phyloP scores from a whole-genome alignment of 2,113 vertebrate species.

The Hymenochirus boettgeri region DNA sequence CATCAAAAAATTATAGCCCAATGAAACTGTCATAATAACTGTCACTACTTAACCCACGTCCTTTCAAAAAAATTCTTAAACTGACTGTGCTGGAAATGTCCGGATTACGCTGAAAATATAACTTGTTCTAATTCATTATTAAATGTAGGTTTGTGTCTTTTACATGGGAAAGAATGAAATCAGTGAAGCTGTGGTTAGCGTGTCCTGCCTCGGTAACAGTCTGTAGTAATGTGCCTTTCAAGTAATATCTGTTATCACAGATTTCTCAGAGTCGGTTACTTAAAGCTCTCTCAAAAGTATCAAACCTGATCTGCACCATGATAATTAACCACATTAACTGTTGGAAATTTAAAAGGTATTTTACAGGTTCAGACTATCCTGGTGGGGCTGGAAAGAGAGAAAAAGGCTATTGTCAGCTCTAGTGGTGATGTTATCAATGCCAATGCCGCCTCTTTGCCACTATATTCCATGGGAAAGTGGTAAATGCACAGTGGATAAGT shows the following conservation, averaged over 20 bases:
- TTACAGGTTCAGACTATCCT: background rate
- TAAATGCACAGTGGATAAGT: background rate
- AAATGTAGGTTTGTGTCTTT: too few relatives aligned
- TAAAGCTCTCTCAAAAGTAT: constrained; percentile 15
- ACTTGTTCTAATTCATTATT: too few relatives aligned
- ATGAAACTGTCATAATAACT: too few relatives aligned
- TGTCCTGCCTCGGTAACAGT: background rate
- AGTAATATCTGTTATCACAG: constrained; percentile 25
- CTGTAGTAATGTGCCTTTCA: background rate
- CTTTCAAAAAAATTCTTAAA: too few relatives aligned
- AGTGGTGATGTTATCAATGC: constrained; percentile 24
- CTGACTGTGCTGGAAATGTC: too few relatives aligned
- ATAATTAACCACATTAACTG: constrained; percentile 7
- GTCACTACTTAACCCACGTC: too few relatives aligned
- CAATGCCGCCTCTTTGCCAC: constrained; percentile 5
- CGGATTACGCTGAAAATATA: too few relatives aligned
- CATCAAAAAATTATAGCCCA: too few relatives aligned
- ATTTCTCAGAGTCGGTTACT: constrained; percentile 22
- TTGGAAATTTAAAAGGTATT: background rate
- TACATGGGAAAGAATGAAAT: too few relatives aligned
- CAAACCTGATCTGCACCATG: constrained; percentile 6
- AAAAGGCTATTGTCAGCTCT: background rate
- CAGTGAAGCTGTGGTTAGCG: background rate
- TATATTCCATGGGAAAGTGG: constrained; percentile 29
- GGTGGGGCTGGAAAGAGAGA: background rate